Base-by-base conservation (phyloP, 2,888 invertebrate species). In the Eristalinus aeneus region DNA sequence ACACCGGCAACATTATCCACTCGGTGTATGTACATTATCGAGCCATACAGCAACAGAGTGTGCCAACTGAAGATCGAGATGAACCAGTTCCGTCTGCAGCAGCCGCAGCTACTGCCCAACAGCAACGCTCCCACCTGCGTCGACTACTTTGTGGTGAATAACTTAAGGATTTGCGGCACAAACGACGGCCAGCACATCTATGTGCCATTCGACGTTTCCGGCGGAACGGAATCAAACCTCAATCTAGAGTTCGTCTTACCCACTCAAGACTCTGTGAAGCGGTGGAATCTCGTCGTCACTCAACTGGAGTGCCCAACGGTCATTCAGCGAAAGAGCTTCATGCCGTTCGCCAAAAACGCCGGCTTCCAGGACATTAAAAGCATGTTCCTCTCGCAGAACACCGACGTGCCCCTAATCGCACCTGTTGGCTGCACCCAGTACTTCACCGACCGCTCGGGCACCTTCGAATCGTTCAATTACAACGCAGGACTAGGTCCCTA, bases 341-440 rank as follows among this genome's bases (percentile, higher is more conserved):
- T 75, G 63, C 91, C 90, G 0, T 80, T 90, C 22, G 86, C 89
- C 0, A 83, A 88, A 27, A 88, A 88, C 34, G 90, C 90, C 27
- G 90, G 89, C 46, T 77, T 92, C 64, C 90, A 89, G 84, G 90
- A 91, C 84, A 78, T 91, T 56, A 90, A 90, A 23, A 88, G 83
- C 31, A 89, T 92, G 2, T 91, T 92, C 36, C 89, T 90, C 22
- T 68, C 90, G 0, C 90, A 89, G 9, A 90, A 89, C 36, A 90
- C 88, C 0, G 92, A 92, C 88, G 88, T 89, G 27, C 90, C 92
- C 11, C 78, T 90, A n/a, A 78, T 92, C 58, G 92, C 96, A 0
- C 96, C 96, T 0, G 93, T 93, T 0, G 96, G 95, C 54, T 95
- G 95, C 67, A 93, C 95, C 20, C 96, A 96, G 88, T 96, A 94